These are phyloP conservation scores for Diplosoma virens DNA, from an alignment of 23 tunicate species.

Conservation along the genomic window DNA sequence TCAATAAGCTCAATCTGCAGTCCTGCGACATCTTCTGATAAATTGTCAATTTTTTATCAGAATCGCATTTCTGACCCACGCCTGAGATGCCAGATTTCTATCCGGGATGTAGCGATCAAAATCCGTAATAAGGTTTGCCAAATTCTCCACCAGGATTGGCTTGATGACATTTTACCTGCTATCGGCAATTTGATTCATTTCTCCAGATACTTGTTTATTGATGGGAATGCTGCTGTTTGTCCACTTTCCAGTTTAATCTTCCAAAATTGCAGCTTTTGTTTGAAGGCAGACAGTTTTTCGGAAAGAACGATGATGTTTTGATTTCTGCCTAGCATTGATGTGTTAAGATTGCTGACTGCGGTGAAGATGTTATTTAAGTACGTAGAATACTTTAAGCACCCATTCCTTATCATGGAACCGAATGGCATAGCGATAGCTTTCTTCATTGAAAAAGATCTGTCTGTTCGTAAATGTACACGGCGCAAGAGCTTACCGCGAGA, in stretches of 20 bases:
- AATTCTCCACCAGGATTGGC: conserved; percentile 30
- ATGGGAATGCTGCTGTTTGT: no score
- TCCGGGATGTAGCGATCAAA: conserved; percentile 52
- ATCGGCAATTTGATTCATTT: conserved; percentile 37
- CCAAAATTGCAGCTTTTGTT: conserved; percentile 27
- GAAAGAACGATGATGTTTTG: no score
- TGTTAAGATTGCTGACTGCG: conserved; percentile 20
- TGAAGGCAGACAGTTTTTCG: conserved; percentile 47
- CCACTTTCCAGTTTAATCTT: no score
- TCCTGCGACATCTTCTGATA: no score
- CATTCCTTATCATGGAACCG: conserved; percentile 41
- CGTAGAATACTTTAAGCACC: conserved; percentile 32
- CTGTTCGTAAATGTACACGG: no score
- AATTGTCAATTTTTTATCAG: no score
- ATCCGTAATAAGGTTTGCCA: conserved; percentile 51
- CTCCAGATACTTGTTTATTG: conserved; percentile 43
- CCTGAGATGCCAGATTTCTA: conserved; percentile 20
- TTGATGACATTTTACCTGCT: no score
- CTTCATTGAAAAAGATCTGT: no score
- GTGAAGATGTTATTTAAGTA: no score
- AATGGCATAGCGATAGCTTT: conserved; percentile 44
- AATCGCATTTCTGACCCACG: conserved; percentile 21
- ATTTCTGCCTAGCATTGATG: no score
- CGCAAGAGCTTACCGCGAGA: not conserved
- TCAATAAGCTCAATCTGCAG: not conserved